Conservation (phyloP, 2,113 vertebrate species). For the Hyla sarda region DNA sequence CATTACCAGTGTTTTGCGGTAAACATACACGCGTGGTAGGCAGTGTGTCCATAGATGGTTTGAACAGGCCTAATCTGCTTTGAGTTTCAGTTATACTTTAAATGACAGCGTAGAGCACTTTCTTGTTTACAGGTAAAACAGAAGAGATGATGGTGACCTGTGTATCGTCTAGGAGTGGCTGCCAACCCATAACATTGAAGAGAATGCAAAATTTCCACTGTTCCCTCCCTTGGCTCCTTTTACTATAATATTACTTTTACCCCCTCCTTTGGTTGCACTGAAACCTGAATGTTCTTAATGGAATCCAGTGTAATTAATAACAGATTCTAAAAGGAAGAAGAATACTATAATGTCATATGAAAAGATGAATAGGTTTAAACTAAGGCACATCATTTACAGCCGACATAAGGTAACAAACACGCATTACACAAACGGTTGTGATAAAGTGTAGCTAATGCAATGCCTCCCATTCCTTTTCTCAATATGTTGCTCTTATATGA, state of each 20-base stretch:
- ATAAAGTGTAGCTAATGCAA: not conserved
- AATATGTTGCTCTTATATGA: not conserved
- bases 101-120: conserved; percentile 71
- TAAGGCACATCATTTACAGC: not conserved
- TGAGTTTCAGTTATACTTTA: conserved; percentile 70
- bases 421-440: no score
- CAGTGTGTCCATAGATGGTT: conserved; percentile 72
- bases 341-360: not conserved
- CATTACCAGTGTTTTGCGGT: conserved; percentile 73
- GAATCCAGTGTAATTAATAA: not conserved
- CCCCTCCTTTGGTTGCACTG: not conserved
- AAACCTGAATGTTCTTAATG: not conserved
- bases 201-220: conserved; percentile 63
- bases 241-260: not conserved
- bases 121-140: conserved; percentile 82
- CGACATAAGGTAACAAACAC: not conserved
- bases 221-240: conserved; percentile 57
- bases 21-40: conserved; percentile 70
- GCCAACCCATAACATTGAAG: conserved; percentile 73
- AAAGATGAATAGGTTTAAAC: not conserved
- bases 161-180: conserved; percentile 63
- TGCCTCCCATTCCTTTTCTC: not conserved
- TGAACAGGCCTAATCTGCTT: conserved; percentile 77
- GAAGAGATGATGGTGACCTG: conserved; percentile 66
- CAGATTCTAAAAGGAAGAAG: not conserved